Percentiles rank a stretch among this genome's conserved stretches.
Conservation (phyloP, 1,140 invertebrate genomes). For the Cydia strobilella region DNA sequence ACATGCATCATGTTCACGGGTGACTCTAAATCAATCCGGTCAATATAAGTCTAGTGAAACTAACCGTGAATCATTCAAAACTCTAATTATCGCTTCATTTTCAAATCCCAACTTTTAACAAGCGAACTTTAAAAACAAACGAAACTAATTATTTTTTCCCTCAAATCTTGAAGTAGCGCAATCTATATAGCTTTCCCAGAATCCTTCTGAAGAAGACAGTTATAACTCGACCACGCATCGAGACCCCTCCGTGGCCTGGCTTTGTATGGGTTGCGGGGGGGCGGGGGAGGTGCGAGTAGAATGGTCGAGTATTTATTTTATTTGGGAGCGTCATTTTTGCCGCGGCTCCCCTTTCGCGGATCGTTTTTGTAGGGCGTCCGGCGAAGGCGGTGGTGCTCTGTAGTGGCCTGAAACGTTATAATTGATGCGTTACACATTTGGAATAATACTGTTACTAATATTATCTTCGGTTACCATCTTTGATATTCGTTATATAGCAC, state of each 20-base stretch:
- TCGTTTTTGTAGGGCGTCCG: constrained; percentile 68
- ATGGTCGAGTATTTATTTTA: constrained; percentile 67
- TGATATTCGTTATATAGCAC: no score
- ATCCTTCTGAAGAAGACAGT: constrained; percentile 49
- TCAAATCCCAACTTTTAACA: neutral
- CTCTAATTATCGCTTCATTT: neutral
- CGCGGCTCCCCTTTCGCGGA: constrained; percentile 62
- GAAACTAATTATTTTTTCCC: constrained; percentile 27
- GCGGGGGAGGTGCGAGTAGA: constrained; percentile 43
- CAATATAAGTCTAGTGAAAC: no score
- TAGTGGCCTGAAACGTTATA: constrained; percentile 54
- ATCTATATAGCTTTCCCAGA: constrained; percentile 48
- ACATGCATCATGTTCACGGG: no score
- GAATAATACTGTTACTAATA: no score
- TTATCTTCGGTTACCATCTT: no score
- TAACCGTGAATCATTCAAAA: no score
- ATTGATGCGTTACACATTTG: neutral
- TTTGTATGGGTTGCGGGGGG: constrained; percentile 33
- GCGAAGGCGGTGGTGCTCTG: constrained; percentile 48
- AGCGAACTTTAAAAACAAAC: constrained; percentile 23
- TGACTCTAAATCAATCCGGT: no score
- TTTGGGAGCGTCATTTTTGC: constrained; percentile 72
- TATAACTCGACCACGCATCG: constrained; percentile 44
- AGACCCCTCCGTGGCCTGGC: constrained; percentile 38
- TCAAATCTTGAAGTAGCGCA: constrained; percentile 29